Percentiles rank a stretch among this genome's conserved stretches.
Conservation (phyloP, 1,140 invertebrate genomes). For the Euura saliciscinereae region DNA sequence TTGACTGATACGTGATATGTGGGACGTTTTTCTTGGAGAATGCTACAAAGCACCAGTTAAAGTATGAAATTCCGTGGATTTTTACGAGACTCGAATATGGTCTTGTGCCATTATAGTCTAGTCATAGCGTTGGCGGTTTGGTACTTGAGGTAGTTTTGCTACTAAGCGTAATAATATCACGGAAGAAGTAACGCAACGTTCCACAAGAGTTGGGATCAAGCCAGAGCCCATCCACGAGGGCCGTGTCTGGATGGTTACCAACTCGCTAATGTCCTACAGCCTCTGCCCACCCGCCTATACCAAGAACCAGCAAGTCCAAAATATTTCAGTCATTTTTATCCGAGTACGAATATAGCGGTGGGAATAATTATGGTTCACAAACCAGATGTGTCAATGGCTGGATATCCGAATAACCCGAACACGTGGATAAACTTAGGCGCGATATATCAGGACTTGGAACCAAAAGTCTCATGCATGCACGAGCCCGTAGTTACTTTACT, state of each 20-base stretch:
- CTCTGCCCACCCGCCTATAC: neutral
- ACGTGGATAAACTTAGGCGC: no score
- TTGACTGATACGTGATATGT: neutral
- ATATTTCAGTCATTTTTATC: no score
- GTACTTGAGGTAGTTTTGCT: neutral
- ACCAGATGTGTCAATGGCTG: no score
- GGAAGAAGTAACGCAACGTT: neutral
- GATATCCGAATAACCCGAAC: no score
- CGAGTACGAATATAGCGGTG: no score
- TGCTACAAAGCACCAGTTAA: neutral
- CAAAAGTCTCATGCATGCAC: no score
- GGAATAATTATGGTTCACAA: no score
- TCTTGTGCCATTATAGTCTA: neutral
- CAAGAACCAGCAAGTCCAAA: no score
- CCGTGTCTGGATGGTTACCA: neutral
- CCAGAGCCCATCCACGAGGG: neutral
- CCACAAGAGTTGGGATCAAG: neutral
- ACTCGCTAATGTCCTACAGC: neutral
- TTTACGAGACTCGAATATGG: neutral
- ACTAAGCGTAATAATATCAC: constrained; percentile 2
- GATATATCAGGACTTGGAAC: no score
- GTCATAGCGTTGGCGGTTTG: neutral
- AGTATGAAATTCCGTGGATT: neutral
- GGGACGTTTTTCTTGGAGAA: neutral
- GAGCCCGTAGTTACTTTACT: no score